Percentiles rank a stretch among this genome's conserved stretches.
Conservation (phyloP, 2,888 invertebrate genomes). For the Apamea anceps region DNA sequence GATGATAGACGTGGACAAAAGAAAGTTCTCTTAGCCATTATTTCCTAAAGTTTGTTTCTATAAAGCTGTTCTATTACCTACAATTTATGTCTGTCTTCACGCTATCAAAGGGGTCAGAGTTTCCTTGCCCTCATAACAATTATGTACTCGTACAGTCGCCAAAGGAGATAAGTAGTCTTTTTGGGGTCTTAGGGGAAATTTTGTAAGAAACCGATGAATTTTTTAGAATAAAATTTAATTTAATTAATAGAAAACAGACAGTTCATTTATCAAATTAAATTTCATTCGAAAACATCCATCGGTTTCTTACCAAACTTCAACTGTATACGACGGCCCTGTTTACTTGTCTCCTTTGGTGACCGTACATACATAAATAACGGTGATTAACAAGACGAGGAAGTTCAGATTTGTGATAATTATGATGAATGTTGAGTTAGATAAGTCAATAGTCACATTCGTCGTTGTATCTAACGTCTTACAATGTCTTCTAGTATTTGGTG, state of each 20-base stretch:
- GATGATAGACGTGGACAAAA: not conserved
- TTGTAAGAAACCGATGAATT: too few relatives aligned
- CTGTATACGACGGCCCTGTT: too few relatives aligned
- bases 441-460: slow-evolving; percentile 34
- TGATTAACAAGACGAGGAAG: slow-evolving; percentile 61
- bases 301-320: too few relatives aligned
- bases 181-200: too few relatives aligned
- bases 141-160: slow-evolving; percentile 17
- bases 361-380: slow-evolving; percentile 50
- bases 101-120: slow-evolving; percentile 25
- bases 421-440: slow-evolving; percentile 59
- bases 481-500: not conserved
- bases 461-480: not conserved
- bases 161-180: too few relatives aligned
- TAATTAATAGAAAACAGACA: too few relatives aligned
- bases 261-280: too few relatives aligned
- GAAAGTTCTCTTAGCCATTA: not conserved
- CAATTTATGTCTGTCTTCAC: not conserved
- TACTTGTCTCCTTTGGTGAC: too few relatives aligned
- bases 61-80: not conserved
- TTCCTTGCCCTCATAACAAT: slow-evolving; percentile 37
- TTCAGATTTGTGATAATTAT: slow-evolving; percentile 62
- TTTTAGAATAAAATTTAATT: too few relatives aligned
- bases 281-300: too few relatives aligned
- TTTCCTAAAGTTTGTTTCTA: not conserved